phyloP scores from a whole-genome alignment of 2,888 invertebrate species.

The Drosophila nr. fundita region DNA sequence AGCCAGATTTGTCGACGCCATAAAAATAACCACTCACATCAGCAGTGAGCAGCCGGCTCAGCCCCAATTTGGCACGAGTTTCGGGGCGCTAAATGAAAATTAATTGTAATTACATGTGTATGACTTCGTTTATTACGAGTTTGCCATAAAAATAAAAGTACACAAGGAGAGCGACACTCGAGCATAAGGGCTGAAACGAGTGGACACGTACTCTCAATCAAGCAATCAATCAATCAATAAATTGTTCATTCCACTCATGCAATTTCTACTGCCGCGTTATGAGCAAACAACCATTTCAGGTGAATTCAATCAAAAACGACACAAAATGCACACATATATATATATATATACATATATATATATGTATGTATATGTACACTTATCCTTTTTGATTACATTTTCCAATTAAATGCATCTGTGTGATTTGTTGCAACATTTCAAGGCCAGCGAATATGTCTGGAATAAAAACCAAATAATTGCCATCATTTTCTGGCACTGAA shows the following conservation, averaged over 20 bases:
- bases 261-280: slow-evolving; percentile 52
- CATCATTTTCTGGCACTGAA: slow-evolving; percentile 24
- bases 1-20: slow-evolving; percentile 51
- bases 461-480: slow-evolving; percentile 22
- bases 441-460: not conserved
- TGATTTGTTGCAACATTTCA: slow-evolving; percentile 25
- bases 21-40: slow-evolving; percentile 12
- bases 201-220: slow-evolving; percentile 26
- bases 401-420: slow-evolving; percentile 57
- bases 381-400: slow-evolving; percentile 5
- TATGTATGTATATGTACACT: slow-evolving; percentile 3
- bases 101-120: slow-evolving; percentile 66
- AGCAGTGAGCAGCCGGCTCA: not conserved
- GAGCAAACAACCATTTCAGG: slow-evolving; percentile 42
- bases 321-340: slow-evolving; percentile 19
- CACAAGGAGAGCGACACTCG: slow-evolving; percentile 4
- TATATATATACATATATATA: slow-evolving; percentile 2
- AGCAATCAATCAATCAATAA: slow-evolving; percentile 60
- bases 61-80: slow-evolving; percentile 41
- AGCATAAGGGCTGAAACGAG: slow-evolving; percentile 6
- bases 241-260: slow-evolving; percentile 38
- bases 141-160: slow-evolving; percentile 38
- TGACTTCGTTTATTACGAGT: slow-evolving; percentile 51
- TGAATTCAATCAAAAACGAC: slow-evolving; percentile 62
- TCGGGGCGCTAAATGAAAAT: slow-evolving; percentile 62